Conservation (phyloP, 2,797 vertebrate genomes). For the Bradypus variegatus region DNA sequence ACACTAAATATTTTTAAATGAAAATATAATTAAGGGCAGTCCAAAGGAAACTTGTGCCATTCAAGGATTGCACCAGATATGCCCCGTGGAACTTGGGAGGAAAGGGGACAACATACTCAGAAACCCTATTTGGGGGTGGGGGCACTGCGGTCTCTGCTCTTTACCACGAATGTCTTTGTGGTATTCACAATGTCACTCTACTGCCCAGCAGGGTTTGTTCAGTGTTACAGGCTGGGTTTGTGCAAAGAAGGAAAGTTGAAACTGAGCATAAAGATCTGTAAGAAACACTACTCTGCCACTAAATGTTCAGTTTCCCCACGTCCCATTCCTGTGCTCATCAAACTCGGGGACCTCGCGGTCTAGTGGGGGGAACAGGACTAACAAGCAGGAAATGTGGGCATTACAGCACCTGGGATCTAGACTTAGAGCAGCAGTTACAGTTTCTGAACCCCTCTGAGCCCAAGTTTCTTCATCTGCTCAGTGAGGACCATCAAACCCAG, state of each 20-base stretch:
- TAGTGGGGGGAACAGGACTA: background rate
- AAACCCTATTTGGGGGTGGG: background rate
- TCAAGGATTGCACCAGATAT: background rate
- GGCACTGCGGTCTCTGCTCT: background rate
- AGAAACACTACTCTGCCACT: background rate
- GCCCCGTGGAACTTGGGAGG: background rate
- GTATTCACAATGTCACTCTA: too few species aligned
- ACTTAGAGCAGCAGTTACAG: background rate
- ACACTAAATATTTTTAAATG: background rate
- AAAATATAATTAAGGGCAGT: background rate
- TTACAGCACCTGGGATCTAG: too few species aligned
- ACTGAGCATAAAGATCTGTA: accelerated
- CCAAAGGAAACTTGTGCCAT: background rate
- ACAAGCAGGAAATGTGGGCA: accelerated
- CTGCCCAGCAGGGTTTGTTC: background rate
- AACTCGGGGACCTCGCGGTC: background rate
- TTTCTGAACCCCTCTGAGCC: background rate
- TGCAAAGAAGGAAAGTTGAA: background rate
- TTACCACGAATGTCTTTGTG: background rate
- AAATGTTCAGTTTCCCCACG: background rate
- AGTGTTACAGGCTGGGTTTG: background rate
- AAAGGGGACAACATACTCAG: background rate
- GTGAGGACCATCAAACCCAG: background rate
- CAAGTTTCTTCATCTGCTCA: background rate
- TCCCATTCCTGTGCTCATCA: background rate